Percentiles rank a stretch among this genome's conserved stretches.
phyloP scores from a whole-genome alignment of 2,888 invertebrate species.

The Ichneumoninae sp. region DNA sequence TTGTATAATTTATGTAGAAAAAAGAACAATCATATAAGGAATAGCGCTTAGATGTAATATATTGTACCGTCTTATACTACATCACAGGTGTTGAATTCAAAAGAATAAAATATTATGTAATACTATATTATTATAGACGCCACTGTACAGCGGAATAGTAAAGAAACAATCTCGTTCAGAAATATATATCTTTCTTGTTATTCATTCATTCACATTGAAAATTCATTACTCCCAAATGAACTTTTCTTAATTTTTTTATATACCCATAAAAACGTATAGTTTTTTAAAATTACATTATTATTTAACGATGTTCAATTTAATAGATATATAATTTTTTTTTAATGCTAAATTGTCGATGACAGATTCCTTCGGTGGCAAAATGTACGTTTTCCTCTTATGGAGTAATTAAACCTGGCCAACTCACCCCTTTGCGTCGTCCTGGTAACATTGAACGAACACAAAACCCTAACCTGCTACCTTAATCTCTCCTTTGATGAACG shows the following conservation, averaged over 20 bases:
- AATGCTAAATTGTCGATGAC: no score
- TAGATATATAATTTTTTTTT: background rate
- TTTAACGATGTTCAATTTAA: background rate
- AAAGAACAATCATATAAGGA: constrained; percentile 19
- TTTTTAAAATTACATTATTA: background rate
- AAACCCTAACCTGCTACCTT: constrained; percentile 53
- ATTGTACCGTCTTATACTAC: constrained; percentile 69
- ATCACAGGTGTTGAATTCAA: constrained; percentile 53
- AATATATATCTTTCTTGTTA: constrained; percentile 50
- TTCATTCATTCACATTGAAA: constrained; percentile 10
- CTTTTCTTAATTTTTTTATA: background rate
- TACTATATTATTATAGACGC: constrained; percentile 61
- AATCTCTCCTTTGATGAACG: background rate
- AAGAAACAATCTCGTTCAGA: constrained; percentile 66
- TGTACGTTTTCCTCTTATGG: background rate
- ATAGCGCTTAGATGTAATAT: constrained; percentile 64
- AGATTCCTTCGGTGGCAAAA: background rate
- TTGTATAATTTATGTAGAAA: constrained; percentile 47
- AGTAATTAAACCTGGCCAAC: constrained; percentile 11
- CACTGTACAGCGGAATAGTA: constrained; percentile 66
- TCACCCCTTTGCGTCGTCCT: constrained; percentile 36
- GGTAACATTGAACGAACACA: constrained; percentile 63
- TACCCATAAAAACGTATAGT: background rate
- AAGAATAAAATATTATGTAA: constrained; percentile 61
- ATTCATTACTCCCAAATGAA: constrained; percentile 39